Conservation (phyloP, 2,797 vertebrate species). For the Nannoperca australis region DNA sequence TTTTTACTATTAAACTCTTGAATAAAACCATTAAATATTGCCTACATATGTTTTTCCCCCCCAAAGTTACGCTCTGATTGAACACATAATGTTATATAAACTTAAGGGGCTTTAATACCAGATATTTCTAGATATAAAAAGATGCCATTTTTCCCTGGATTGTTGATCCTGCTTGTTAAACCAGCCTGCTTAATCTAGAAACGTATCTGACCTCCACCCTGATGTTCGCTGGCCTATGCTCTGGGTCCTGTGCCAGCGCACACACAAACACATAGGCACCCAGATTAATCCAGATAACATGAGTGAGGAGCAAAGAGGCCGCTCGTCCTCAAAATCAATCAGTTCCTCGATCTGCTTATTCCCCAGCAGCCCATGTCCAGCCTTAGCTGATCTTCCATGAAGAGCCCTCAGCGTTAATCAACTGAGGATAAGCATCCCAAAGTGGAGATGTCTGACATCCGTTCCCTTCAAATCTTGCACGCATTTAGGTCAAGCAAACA, state of each 20-base stretch:
- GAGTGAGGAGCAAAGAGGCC: constrained; percentile 2
- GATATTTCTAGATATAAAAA: neutral
- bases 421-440: constrained; percentile 27
- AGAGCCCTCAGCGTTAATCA: constrained; percentile 43
- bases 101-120: constrained; percentile 4
- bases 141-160: constrained; percentile 3
- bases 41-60: neutral
- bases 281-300: constrained; percentile 50
- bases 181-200: constrained; percentile 38
- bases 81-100: neutral
- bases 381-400: constrained; percentile 20
- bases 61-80: neutral
- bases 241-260: neutral
- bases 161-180: constrained; percentile 28
- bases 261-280: neutral
- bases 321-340: constrained; percentile 59
- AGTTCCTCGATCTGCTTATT: constrained; percentile 53
- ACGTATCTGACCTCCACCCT: constrained; percentile 21
- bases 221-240: neutral
- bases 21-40: neutral
- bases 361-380: constrained; percentile 16
- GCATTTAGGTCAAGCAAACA: constrained; percentile 26
- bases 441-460: constrained; percentile 32
- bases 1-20: neutral
- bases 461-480: constrained; percentile 23